A percentile compares a stretch with the other conserved stretches of the same genome.
phyloP scores from a whole-genome alignment of 2,797 vertebrate species.

The Myotis daubentonii region DNA sequence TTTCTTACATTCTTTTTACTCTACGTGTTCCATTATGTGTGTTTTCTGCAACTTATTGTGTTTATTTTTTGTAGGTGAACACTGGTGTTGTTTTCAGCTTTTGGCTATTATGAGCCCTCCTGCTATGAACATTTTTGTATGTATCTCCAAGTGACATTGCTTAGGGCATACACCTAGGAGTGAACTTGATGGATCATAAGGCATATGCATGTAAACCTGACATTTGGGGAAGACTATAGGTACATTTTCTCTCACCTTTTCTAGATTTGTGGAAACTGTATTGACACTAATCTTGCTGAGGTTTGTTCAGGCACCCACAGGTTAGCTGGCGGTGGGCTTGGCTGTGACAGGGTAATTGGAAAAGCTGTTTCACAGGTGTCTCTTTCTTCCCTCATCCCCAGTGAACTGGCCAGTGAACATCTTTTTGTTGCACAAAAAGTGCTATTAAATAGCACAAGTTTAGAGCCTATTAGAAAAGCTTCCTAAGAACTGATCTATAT shows the following conservation, averaged over 20 bases:
- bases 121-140: neutral
- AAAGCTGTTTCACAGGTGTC: neutral
- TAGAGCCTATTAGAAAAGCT: neutral
- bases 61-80: neutral
- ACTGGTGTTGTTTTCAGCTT: neutral
- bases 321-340: neutral
- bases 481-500: neutral
- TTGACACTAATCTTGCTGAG: neutral
- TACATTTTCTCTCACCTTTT: neutral
- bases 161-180: neutral
- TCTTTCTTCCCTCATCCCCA: neutral
- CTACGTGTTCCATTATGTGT: neutral
- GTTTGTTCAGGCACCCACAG: fast-evolving
- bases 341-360: neutral
- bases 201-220: neutral
- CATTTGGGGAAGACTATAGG: neutral
- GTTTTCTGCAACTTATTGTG: neutral
- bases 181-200: neutral
- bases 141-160: neutral
- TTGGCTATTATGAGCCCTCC: neutral
- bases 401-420: too few species aligned
- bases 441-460: neutral
- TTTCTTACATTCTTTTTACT: neutral
- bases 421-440: neutral
- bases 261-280: neutral